Base-by-base conservation (phyloP, 1,140 invertebrate species). In the Drosophila yakuba region DNA sequence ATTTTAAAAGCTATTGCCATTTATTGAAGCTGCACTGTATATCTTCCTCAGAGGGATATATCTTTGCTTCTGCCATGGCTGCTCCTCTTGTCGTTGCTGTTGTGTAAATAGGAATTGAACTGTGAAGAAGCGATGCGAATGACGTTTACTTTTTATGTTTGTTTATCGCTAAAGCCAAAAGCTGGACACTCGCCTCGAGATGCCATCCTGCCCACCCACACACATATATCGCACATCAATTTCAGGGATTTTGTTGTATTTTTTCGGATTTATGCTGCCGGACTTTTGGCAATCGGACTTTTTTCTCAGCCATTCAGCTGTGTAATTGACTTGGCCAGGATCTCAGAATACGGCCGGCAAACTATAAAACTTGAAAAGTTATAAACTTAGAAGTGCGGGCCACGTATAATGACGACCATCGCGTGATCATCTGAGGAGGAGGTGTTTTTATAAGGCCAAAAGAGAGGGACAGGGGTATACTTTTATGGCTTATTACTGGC, bases 61-160 rank as follows among this genome's bases (percentile, higher is more conserved):
- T 83, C 67, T 77, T 48, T 41, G 15, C 43, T 61, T 32, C 14
- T 15, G n/a, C 52, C 38, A 52, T 47, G 35, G 35, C 55, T 75
- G 6, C 32, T 5, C 36, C 10, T 61, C 38, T 56, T 28, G 23
- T 35, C 80, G 67, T 83, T 77, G 25, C 4, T 25, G 83, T 71
- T 67, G 69, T 78, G 74, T 78, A 88, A 88, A 88, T 88, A 88
- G 84, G 84, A 84, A 84, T 89, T 88, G 83, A 88, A 82, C 79
- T 89, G 83, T 88, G 83, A 71, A 72, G 74, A 82, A 72, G 67
- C 64, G 62, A 76, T 82, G 73, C 77, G 74, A 61, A 81, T 75
- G 67, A 78, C 82, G 80, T 89, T 82, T 84, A 88, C 60, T 89
- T 88, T 71, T 88, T 89, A 88, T 88, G 84, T 80, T 89, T 88